A percentile compares a stretch with the other conserved stretches of the same genome.
phyloP scores from a whole-genome alignment of 2,113 vertebrate genomes.

The Indri indri region DNA sequence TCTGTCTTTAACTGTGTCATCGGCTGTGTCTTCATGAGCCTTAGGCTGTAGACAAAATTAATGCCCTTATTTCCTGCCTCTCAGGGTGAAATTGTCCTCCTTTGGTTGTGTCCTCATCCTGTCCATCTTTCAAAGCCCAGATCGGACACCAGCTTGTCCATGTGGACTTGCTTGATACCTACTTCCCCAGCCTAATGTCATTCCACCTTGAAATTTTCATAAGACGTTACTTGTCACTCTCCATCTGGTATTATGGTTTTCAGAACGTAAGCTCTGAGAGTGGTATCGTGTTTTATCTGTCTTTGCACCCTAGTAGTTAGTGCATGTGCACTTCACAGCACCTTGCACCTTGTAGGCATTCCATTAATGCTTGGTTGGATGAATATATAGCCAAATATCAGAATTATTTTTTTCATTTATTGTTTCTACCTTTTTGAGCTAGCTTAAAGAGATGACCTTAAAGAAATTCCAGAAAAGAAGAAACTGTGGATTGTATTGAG shows the following conservation, averaged over 20 bases:
- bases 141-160: neutral
- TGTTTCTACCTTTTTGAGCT: neutral
- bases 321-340: neutral
- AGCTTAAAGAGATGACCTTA: neutral
- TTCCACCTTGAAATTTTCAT: neutral
- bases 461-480: neutral
- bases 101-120: neutral
- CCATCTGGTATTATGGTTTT: neutral
- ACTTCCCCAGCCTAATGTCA: neutral
- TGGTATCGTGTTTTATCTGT: neutral
- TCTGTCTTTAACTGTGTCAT: neutral
- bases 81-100: neutral
- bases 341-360: neutral
- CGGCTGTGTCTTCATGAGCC: neutral
- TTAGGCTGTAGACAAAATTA: neutral
- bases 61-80: neutral
- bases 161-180: neutral
- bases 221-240: neutral
- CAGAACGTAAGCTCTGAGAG: neutral
- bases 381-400: neutral
- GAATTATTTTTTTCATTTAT: neutral
- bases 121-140: neutral
- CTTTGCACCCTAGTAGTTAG: neutral
- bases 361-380: neutral
- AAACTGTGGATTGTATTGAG: neutral